Conservation (phyloP, 2,888 invertebrate genomes). For the Troides oblongomaculatus region DNA sequence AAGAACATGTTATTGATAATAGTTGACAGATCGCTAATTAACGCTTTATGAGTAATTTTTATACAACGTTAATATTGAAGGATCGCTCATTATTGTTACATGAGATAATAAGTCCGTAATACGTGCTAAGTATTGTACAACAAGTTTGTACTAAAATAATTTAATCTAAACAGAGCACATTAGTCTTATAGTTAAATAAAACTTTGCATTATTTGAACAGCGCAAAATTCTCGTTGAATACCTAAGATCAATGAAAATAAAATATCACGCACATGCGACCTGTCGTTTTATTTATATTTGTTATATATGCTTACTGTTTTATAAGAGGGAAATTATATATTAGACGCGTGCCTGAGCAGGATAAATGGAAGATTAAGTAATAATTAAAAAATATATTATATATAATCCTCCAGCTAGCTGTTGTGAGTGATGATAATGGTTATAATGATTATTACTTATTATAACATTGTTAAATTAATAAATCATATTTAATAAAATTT, state of each 20-base stretch:
- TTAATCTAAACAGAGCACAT: conserved; percentile 67
- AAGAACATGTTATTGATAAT: conserved; percentile 34
- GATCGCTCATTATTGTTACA: conserved; percentile 62
- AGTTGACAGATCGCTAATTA: conserved; percentile 35
- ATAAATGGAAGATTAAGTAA: too few species aligned
- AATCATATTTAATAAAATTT: too few species aligned
- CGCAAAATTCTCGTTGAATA: conserved; percentile 61
- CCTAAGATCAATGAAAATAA: conserved; percentile 72
- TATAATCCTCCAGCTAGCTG: too few species aligned
- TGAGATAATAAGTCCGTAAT: conserved; percentile 46
- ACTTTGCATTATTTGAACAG: conserved; percentile 65
- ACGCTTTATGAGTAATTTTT: conserved; percentile 62
- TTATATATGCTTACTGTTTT: neutral
- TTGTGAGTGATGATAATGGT: too few species aligned
- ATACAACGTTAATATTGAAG: conserved; percentile 59
- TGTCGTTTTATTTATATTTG: conserved; percentile 56
- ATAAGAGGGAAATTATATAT: too few species aligned
- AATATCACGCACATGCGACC: conserved; percentile 77
- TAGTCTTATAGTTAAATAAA: conserved; percentile 70
- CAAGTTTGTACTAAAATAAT: conserved; percentile 55
- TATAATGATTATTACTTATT: too few species aligned
- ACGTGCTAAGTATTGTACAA: conserved; percentile 43
- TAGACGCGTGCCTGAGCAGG: too few species aligned
- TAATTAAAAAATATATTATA: too few species aligned
- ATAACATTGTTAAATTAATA: too few species aligned